Base-by-base conservation (phyloP, 2,113 vertebrate species). In the Pyxicephalus adspersus region DNA sequence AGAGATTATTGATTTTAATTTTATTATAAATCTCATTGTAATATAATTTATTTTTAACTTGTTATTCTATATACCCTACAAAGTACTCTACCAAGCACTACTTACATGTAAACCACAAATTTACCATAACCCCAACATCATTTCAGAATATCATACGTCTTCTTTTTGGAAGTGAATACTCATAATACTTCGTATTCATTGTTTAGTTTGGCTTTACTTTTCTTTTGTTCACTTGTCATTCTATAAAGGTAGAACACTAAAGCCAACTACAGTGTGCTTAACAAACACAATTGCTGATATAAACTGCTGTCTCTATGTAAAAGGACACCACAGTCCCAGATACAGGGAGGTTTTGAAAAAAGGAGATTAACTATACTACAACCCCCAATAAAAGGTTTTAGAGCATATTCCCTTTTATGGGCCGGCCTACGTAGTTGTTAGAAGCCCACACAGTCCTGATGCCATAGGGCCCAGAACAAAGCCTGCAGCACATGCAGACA, bases 401-500 rank as follows among this genome's bases (percentile, higher is more conserved):
- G 29, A 38, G 22, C 25, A 38, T 71, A 82, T 75, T 65, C 63
- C 61, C 71, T 20, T 82, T 75, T 74, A 58, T 65, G 22, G 26
- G 58, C 50, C 51, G 66, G 71, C 52, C 61, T 64, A 75, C 18
- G n/a, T 58, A 45, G 70, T 55, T 75, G 71, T 82, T 75, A 82
- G 80, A 75, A 82, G 80, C 60, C 80, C 70, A 82, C 80, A 82
- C 52, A 64, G 51, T 55, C 50, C 55, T 74, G 70, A 75, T 58
- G 80, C 61, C 57, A 64, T 13, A 58, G 16, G 45, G 28, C n/a
- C 51, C 23, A 55, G 6, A 66, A 75, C 80, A 82, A 82, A 64
- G 80, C 80, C 80, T 19, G 58, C 28, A 63, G 80, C 80, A 75
- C 70, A 65, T 74, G 70, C 68, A 55, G 80, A 57, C 80, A 82